Conservation (phyloP, 2,888 invertebrate species). For the Hermodice carunculata region DNA sequence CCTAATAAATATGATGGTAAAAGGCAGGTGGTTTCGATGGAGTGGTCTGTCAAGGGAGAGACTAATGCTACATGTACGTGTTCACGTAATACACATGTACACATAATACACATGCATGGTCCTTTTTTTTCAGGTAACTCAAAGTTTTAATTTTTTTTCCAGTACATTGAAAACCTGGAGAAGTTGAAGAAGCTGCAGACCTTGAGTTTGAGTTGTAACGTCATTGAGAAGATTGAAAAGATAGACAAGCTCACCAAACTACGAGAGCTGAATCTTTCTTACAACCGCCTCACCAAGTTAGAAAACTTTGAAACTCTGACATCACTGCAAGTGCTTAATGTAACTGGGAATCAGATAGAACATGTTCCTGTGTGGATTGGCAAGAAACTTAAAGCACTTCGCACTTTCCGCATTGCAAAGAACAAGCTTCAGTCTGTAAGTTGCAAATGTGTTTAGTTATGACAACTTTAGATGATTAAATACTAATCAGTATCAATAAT, state of each 20-base stretch:
- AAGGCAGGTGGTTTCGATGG: too few species aligned
- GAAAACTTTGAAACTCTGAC: constrained; percentile 62
- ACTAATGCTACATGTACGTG: too few species aligned
- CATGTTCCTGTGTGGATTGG: constrained; percentile 63
- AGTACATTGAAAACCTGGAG: constrained; percentile 69
- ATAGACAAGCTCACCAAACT: constrained; percentile 61
- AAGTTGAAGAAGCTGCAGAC: constrained; percentile 55
- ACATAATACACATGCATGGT: too few species aligned
- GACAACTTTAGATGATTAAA: neutral
- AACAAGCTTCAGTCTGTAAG: constrained; percentile 64
- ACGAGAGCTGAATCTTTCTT: constrained; percentile 62
- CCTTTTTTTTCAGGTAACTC: neutral
- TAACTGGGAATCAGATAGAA: constrained; percentile 62
- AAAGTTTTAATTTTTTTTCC: constrained; percentile 30
- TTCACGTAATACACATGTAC: too few species aligned
- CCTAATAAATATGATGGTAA: too few species aligned
- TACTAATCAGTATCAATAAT: neutral
- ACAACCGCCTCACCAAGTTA: constrained; percentile 59
- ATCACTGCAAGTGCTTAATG: constrained; percentile 57
- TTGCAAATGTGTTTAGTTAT: neutral
- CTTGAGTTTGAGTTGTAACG: constrained; percentile 61
- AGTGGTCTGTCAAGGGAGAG: too few species aligned
- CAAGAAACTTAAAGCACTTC: constrained; percentile 59
- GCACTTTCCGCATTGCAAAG: constrained; percentile 57
- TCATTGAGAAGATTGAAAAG: constrained; percentile 67